These are phyloP conservation scores for Apomyelois bistriatella DNA, from an alignment of 2,888 invertebrate species.

Conservation along the genomic window DNA sequence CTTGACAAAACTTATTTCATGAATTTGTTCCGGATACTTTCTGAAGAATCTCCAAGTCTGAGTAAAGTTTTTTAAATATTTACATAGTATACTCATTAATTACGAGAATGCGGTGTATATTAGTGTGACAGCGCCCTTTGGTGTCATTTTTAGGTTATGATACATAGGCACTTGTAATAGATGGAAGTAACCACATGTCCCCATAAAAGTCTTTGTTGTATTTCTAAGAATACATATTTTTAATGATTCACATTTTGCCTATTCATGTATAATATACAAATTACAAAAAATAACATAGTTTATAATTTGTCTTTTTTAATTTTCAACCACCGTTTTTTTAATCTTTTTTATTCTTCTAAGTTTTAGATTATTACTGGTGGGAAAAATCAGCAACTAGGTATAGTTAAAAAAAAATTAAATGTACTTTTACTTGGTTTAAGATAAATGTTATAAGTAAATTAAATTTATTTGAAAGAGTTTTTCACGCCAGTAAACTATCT, in stretches of 20 bases:
- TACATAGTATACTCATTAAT: slow-evolving; percentile 39
- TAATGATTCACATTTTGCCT: slow-evolving; percentile 77
- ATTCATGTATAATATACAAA: slow-evolving; percentile 78
- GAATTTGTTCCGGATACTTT: slow-evolving; percentile 20
- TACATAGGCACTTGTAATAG: slow-evolving; percentile 56
- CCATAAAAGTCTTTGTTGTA: slow-evolving; percentile 52
- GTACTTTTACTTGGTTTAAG: too few relatives aligned
- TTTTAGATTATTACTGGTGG: too few relatives aligned
- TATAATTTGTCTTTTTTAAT: slow-evolving; percentile 50
- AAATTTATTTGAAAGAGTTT: too few relatives aligned
- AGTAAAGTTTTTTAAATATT: slow-evolving; percentile 43
- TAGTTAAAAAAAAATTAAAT: too few relatives aligned
- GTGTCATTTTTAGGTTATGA: slow-evolving; percentile 29
- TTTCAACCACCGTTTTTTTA: slow-evolving; percentile 14
- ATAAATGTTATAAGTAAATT: too few relatives aligned
- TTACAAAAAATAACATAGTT: slow-evolving; percentile 57
- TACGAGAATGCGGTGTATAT: slow-evolving; percentile 32
- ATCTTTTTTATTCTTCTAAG: neutral
- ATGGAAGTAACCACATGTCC: slow-evolving; percentile 51
- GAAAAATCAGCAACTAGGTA: too few relatives aligned
- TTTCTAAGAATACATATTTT: slow-evolving; percentile 69
- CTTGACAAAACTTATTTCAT: slow-evolving; percentile 57
- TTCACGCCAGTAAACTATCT: too few relatives aligned
- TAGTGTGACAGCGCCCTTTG: slow-evolving; percentile 22
- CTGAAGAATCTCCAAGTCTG: slow-evolving; percentile 50